Conservation (phyloP, 2,113 vertebrate genomes). For the Gulo gulo region DNA sequence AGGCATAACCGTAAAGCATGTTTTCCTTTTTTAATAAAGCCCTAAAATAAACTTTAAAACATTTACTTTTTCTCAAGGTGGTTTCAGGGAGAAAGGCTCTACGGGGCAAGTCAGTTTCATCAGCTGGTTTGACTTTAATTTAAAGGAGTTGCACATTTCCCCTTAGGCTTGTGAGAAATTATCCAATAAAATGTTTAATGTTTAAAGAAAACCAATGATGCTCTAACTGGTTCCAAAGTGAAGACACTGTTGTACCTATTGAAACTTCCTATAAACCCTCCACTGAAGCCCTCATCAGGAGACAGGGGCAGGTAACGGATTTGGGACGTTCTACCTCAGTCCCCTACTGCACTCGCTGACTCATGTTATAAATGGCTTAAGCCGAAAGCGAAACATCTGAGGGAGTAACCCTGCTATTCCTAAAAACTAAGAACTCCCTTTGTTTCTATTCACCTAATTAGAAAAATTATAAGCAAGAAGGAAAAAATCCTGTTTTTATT, state of each 20-base stretch:
- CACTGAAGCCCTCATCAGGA: background rate
- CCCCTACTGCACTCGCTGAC: background rate
- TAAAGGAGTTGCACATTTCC: background rate
- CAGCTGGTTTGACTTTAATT: conserved; percentile 40
- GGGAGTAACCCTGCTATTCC: background rate
- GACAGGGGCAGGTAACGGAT: background rate
- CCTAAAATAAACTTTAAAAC: conserved; percentile 37
- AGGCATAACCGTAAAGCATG: background rate
- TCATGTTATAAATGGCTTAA: background rate
- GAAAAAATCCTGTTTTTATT: conserved; percentile 75
- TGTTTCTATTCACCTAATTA: conserved; percentile 73
- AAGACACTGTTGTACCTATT: background rate
- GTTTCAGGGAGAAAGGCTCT: conserved; percentile 21
- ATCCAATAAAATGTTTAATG: conserved; percentile 17
- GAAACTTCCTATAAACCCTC: background rate
- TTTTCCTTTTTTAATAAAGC: conserved; percentile 41
- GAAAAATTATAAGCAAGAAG: conserved; percentile 60
- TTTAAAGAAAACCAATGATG: background rate
- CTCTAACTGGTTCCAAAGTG: background rate
- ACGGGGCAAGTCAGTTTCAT: conserved; percentile 14
- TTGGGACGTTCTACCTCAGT: background rate
- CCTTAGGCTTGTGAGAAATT: conserved; percentile 25
- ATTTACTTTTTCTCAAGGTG: conserved; percentile 21
- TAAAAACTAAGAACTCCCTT: conserved; percentile 53
- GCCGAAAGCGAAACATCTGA: background rate